Evolutionary conservation across 2,888 invertebrate species (phyloP), one percentile per base, ranked within the genome.

Genomic region (Deilephila elpenor): DNA sequence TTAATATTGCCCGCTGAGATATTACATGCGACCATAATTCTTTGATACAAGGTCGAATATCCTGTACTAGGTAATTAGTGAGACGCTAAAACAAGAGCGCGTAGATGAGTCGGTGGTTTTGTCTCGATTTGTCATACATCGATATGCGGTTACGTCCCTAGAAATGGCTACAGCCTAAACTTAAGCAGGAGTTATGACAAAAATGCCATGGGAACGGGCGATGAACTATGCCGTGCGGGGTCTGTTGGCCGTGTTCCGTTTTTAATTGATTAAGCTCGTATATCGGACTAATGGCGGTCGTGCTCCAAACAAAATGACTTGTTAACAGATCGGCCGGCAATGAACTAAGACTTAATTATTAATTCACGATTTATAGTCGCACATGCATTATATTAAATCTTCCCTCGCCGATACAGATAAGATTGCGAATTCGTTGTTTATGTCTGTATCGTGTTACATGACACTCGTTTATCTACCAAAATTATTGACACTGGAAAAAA

Each of bases 101-200:
- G 86, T 86, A 85, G 90, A 91, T 91, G 91, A 91, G 88, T 90
- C 88, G 89, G 91, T 91, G 93, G 93, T 93, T 93, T 93, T 94
- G 94, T 94, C 93, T 92, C 92, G 91, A 93, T 93, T 93, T 93
- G 93, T 94, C 92, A 93, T 92, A 93, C 91, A 92, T 86, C 88
- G 87, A 88, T 87, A 87, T 92, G 93, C 86, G 93, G 93, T 93
- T 91, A 82, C 81, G 80, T 78, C 83, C 83, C 82, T 82, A 83
- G 84, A 83, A 84, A 89, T 85, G 80, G 79, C 81, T 81, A 81
- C 82, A 83, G 82, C 82, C 83, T 85, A 82, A 81, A 85, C 79
- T 82, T 84, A 88, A 89, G 89, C 90, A 89, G 89, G 85, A 92
- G 92, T 89, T 93, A 93, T 93, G 92, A 89, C 86, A 91, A 91